Conservation (phyloP, 2,113 vertebrate genomes). For the Aptenodytes forsteri region DNA sequence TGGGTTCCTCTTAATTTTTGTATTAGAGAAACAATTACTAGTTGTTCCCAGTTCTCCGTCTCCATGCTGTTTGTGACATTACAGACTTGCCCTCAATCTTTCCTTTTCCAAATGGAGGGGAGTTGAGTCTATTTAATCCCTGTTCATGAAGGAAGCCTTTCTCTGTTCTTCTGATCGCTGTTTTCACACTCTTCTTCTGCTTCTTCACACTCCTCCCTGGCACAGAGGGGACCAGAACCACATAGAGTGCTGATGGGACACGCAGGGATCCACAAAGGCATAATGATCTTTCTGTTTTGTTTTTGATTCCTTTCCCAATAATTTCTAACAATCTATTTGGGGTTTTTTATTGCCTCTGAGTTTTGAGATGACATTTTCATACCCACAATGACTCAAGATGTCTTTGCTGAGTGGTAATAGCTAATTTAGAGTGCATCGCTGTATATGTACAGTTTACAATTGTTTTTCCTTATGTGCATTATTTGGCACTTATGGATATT, state of each 20-base stretch:
- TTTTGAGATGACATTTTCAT: background rate
- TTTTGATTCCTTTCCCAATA: background rate
- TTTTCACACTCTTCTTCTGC: background rate
- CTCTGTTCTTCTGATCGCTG: background rate
- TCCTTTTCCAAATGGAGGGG: background rate
- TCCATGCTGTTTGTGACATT: background rate
- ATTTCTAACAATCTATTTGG: background rate
- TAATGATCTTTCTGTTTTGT: background rate
- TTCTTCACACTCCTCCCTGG: background rate
- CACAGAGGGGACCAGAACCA: fast-evolving
- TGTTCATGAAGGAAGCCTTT: background rate
- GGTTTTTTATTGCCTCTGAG: background rate
- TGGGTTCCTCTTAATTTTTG: background rate
- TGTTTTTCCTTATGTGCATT: background rate
- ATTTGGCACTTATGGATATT: background rate
- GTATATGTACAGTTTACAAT: background rate
- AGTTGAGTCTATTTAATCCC: background rate
- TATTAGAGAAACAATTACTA: background rate
- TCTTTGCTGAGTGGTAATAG: background rate
- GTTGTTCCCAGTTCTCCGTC: background rate
- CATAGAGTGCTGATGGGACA: background rate
- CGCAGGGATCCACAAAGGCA: background rate
- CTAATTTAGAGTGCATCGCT: background rate
- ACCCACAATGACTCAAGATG: background rate
- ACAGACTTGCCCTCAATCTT: background rate